phyloP scores from a whole-genome alignment of 92 coral and sea anemone species.

The Zoanthus solanderi region DNA sequence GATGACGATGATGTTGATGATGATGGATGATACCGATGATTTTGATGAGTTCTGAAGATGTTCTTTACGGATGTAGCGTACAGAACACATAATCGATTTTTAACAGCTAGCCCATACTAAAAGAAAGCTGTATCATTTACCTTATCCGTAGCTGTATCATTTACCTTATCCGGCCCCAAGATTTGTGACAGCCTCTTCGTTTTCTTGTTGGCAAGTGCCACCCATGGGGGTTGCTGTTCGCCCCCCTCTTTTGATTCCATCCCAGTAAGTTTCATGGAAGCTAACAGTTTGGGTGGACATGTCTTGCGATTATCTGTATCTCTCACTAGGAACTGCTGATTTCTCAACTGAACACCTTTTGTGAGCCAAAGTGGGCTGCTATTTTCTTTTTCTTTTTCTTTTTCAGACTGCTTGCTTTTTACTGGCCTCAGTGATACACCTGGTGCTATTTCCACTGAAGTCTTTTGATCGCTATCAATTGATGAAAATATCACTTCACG shows the following conservation, averaged over 20 bases:
- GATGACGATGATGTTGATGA: too few relatives aligned
- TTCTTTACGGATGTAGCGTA: too few relatives aligned
- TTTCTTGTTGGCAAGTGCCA: constrained; percentile 73
- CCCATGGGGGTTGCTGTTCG: constrained; percentile 70
- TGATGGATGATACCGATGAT: too few relatives aligned
- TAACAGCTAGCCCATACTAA: too few relatives aligned
- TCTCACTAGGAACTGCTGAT: constrained; percentile 31
- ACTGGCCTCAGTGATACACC: constrained; percentile 7
- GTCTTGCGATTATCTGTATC: constrained; percentile 43
- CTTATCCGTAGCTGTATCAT: not conserved
- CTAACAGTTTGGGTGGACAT: constrained; percentile 29
- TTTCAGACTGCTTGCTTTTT: constrained; percentile 7
- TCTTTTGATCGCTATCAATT: constrained; percentile 20
- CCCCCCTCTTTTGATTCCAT: constrained; percentile 2
- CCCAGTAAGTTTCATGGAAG: not conserved
- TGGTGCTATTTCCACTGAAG: not conserved
- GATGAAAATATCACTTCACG: not conserved
- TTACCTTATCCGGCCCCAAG: constrained; percentile 59
- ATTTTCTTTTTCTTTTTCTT: constrained; percentile 25
- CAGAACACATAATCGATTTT: too few relatives aligned
- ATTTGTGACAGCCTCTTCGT: constrained; percentile 76
- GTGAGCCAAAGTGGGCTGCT: constrained; percentile 8
- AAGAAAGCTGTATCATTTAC: not conserved
- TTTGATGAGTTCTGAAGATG: too few relatives aligned
- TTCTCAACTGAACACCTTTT: constrained; percentile 9